Evolutionary conservation across 2,113 vertebrate species (phyloP), one percentile per base, ranked within the genome.

Genomic region (Peucedramus taeniatus): DNA sequence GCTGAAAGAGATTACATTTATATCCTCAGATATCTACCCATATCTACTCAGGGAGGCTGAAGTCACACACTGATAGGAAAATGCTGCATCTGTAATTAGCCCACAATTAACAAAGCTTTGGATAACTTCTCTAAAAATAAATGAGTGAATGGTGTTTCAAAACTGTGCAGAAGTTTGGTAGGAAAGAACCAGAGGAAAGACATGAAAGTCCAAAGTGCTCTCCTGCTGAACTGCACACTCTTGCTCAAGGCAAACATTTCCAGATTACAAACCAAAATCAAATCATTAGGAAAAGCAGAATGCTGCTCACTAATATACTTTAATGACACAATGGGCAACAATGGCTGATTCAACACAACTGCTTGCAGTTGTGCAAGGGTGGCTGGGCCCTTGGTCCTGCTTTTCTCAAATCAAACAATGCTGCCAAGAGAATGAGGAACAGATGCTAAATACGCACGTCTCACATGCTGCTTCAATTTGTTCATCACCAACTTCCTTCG

Each of bases 401-500:
- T 86, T 87, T 53, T 83, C 83, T 78, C 63, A 21, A 5, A 45
- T 21, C 18, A 91, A 86, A 90, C 64, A 93, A 63, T 60, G 68
- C 83, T 94, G 83, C 86, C 66, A 77, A 88, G 68, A 88, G 65
- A 87, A 65, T 1, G 45, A 9, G 39, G 60, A 94, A 56, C 87
- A 96, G 90, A 89, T 97, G 89, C 81, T 78, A 64, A 89, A 75
- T 72, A 51, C 1, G 35, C 49, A 66, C 35, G 5, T 92, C 94
- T 86, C 21, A 0, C 44, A 93, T 18, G 4, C 53, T 54, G 79
- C 69, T 83, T 86, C 59, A 66, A 76, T 92, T 84, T 87, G 82
- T 79, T 96, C 87, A 94, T 94, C 89, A 78, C 76, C 13, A 18
- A 94, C 94, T 97, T 95, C 90, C 93, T 94, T 22, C 7, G 64